Base-by-base conservation (phyloP, 2,888 invertebrate species). In the Euplexia lucipara region DNA sequence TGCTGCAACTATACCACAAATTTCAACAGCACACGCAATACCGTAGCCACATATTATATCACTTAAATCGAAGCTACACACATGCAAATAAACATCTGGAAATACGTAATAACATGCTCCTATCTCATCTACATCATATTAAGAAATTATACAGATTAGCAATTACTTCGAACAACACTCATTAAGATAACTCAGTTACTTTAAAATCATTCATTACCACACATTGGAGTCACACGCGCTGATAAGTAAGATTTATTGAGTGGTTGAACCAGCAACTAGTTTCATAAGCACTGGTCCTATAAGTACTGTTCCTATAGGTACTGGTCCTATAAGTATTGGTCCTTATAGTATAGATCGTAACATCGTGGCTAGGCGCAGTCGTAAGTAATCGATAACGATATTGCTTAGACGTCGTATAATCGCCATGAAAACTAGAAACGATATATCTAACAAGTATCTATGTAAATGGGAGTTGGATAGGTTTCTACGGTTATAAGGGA, bases 321-420 rank as follows among this genome's bases (percentile, higher is more conserved):
- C n/a, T n/a, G n/a, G 59, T 48, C 14, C 34, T 45, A 44, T 12
- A 35, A 34, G 60, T 16, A 26, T 53, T 26, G 26, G 37, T 37
- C 3, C 53, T 14, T 47, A 41, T 30, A 69, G 57, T 48, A 76
- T 45, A 63, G 52, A 58, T 75, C 63, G 58, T 58, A 68, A 78
- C 56, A 57, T 72, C 54, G 58, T 59, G 76, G 3, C 60, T 49
- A 34, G 58, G 54, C 41, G 20, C 51, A 70, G 68, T 77, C 74
- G 67, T 82, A 82, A 82, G 62, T 82, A 74, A 77, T 65, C 51
- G 69, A 71, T 82, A 80, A 80, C 78, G 69, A 77, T 74, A 80
- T 82, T 82, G 81, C 62, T 69, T 64, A 74, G 70, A 45, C 63
- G 65, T 80, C 82, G 79, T 71, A 75, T 66, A 81, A 75, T 62